phyloP scores from a whole-genome alignment of 2,113 vertebrate species.

The Enhydra lutris region DNA sequence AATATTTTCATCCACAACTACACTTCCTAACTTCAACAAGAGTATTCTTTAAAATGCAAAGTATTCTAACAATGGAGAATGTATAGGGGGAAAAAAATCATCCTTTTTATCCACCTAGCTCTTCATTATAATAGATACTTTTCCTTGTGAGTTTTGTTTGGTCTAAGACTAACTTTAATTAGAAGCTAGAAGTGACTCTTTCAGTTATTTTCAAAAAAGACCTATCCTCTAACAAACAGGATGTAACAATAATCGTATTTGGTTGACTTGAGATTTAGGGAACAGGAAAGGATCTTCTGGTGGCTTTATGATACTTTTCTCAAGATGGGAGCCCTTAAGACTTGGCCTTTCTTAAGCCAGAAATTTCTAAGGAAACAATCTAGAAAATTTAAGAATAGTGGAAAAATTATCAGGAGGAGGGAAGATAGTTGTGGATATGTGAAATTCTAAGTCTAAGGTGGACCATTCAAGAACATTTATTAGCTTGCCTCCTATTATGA shows the following conservation, averaged over 20 bases:
- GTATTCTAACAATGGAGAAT: neutral
- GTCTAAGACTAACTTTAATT: neutral
- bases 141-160: neutral
- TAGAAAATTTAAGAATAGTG: neutral
- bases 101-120: neutral
- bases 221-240: neutral
- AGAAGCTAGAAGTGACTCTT: neutral
- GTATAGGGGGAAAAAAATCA: neutral
- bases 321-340: neutral
- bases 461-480: neutral
- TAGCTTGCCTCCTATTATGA: neutral
- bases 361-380: neutral
- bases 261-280: neutral
- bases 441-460: neutral
- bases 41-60: neutral
- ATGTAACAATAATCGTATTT: neutral
- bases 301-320: neutral
- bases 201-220: neutral
- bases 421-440: neutral
- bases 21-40: neutral
- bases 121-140: neutral
- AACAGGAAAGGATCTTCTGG: neutral
- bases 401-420: neutral
- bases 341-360: neutral
- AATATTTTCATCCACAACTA: neutral